Evolutionary conservation across 92 coral and sea anemone genomes (phyloP).

Genomic region (Porites rus): DNA sequence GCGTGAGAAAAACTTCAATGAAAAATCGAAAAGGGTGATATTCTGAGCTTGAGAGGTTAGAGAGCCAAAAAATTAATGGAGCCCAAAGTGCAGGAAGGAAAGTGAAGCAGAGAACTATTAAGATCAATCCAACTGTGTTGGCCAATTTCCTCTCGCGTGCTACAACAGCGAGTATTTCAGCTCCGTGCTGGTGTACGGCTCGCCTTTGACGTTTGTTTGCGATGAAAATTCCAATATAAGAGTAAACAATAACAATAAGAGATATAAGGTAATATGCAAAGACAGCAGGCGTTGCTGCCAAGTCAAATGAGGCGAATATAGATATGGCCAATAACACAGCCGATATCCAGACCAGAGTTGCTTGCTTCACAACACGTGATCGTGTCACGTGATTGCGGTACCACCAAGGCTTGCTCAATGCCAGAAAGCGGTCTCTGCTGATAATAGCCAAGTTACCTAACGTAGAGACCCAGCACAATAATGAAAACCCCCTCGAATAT

Average conservation of each 20-base stretch:
- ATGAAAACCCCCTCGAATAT: background rate
- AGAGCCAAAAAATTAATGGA: background rate
- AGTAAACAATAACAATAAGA: background rate
- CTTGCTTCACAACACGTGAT: background rate
- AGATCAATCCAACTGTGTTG: background rate
- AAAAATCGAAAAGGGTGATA: background rate
- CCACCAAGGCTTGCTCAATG: constrained; percentile 2
- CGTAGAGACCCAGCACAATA: background rate
- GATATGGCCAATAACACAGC: background rate
- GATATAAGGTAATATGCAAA: background rate
- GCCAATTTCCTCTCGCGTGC: constrained; percentile 1
- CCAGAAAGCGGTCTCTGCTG: background rate
- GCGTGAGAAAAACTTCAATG: background rate
- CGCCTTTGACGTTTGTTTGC: constrained; percentile 2
- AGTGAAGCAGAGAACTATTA: background rate
- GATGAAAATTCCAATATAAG: background rate
- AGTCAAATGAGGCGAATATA: background rate
- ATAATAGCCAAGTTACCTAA: background rate
- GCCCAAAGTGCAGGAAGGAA: background rate
- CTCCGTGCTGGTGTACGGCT: background rate
- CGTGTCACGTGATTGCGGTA: background rate
- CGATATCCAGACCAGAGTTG: background rate
- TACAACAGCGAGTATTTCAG: background rate
- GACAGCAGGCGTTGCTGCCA: too few species aligned
- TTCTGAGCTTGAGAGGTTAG: too few species aligned